A percentile compares a stretch with the other conserved stretches of the same genome.
These are phyloP conservation scores for Zhuqinia jingwanae DNA, from an alignment of 2,888 invertebrate genomes.

Conservation along the genomic window DNA sequence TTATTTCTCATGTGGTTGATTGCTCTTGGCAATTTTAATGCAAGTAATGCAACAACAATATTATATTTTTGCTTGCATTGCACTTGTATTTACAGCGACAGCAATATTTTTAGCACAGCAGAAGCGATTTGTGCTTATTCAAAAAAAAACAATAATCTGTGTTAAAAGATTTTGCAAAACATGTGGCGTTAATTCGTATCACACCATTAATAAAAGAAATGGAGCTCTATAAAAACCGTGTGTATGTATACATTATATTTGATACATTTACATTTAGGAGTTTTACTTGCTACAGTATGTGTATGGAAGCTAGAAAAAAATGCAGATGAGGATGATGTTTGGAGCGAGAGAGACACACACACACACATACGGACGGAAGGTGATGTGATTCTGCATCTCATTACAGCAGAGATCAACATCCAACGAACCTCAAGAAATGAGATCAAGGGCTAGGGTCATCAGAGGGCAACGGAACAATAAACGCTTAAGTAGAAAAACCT, in stretches of 20 bases:
- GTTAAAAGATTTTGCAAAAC: too few relatives aligned
- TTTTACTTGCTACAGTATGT: neutral
- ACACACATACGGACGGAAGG: slow-evolving; percentile 7
- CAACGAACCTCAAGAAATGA: slow-evolving; percentile 67
- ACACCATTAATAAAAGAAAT: neutral
- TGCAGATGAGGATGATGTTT: slow-evolving; percentile 11
- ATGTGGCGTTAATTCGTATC: neutral
- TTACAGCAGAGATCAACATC: slow-evolving; percentile 36
- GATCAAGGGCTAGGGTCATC: slow-evolving; percentile 72
- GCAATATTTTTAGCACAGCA: too few relatives aligned
- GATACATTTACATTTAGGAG: neutral
- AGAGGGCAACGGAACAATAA: slow-evolving; percentile 72
- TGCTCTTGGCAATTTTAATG: too few relatives aligned
- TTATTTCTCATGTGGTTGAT: too few relatives aligned
- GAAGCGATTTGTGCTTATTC: too few relatives aligned
- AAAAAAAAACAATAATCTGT: too few relatives aligned
- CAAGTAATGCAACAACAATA: too few relatives aligned
- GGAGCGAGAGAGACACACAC: neutral
- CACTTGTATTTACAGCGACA: too few relatives aligned
- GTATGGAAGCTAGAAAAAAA: slow-evolving; percentile 1
- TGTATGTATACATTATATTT: too few relatives aligned
- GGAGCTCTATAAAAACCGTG: neutral
- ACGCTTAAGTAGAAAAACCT: slow-evolving; percentile 63
- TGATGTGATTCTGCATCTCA: slow-evolving; percentile 45
- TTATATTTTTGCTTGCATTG: too few relatives aligned